phyloP scores from a whole-genome alignment of 1,140 invertebrate species.

The Procambarus virginalis region DNA sequence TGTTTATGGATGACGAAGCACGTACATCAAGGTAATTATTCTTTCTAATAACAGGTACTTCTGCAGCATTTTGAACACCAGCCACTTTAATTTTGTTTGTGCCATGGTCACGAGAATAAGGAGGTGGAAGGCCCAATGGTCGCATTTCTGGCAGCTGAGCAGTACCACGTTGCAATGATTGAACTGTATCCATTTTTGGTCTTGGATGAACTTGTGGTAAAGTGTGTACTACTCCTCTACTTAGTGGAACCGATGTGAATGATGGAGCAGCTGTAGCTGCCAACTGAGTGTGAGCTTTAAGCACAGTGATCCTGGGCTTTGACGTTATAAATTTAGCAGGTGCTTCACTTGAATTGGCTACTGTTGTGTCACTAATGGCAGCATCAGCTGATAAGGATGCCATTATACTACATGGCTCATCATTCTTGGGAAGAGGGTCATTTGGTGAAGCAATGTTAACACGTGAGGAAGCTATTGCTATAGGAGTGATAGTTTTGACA shows the following conservation, averaged over 20 bases:
- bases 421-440: slow-evolving; percentile 4
- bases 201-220: slow-evolving; percentile 64
- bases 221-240: slow-evolving; percentile 61
- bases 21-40: slow-evolving; percentile 83
- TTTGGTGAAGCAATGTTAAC: slow-evolving; percentile 32
- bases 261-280: slow-evolving; percentile 71
- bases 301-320: slow-evolving; percentile 72
- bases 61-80: slow-evolving; percentile 5
- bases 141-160: slow-evolving; percentile 39
- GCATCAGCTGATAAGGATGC: slow-evolving; percentile 42
- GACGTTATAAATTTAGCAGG: slow-evolving; percentile 73
- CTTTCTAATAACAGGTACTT: slow-evolving; percentile 77
- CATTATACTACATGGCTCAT: slow-evolving; percentile 23
- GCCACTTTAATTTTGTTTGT: slow-evolving; percentile 30
- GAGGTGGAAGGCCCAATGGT: slow-evolving; percentile 42
- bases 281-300: slow-evolving; percentile 72
- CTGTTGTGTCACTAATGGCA: slow-evolving; percentile 60
- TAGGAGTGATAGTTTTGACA: slow-evolving; percentile 69
- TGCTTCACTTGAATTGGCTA: slow-evolving; percentile 66
- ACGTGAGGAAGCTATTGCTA: slow-evolving; percentile 66
- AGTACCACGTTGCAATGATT: slow-evolving; percentile 60
- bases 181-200: slow-evolving; percentile 56
- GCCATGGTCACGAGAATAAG: slow-evolving; percentile 39
- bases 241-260: slow-evolving; percentile 70
- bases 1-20: slow-evolving; percentile 75